phyloP scores from a whole-genome alignment of 2,797 vertebrate genomes.

The Cyclopterus lumpus region DNA sequence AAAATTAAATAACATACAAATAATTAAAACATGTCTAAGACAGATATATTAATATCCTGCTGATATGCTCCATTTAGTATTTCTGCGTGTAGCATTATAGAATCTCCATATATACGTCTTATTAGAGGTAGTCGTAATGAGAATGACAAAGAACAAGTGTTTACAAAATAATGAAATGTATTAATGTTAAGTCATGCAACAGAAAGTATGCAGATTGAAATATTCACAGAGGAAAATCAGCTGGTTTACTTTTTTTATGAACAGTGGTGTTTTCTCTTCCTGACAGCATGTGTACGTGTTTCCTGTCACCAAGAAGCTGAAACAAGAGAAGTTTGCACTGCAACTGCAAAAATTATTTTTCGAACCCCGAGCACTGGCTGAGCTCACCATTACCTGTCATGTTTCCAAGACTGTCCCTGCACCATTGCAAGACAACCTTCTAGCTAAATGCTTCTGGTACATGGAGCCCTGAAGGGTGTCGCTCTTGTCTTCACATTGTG shows the following conservation, averaged over 20 bases:
- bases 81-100: constrained; percentile 22
- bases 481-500: constrained; percentile 81
- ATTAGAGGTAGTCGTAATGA: constrained; percentile 73
- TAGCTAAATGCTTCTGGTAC: constrained; percentile 16
- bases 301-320: background rate
- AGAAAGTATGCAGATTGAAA: constrained; percentile 24
- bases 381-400: constrained; percentile 13
- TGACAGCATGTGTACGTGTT: constrained; percentile 9
- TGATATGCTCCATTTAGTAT: constrained; percentile 36
- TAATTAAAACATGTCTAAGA: constrained; percentile 2
- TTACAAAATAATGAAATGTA: constrained; percentile 11
- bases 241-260: constrained; percentile 5
- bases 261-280: background rate
- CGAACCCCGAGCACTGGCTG: constrained; percentile 3
- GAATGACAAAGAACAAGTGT: constrained; percentile 20
- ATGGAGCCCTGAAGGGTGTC: background rate
- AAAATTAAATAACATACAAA: constrained; percentile 41
- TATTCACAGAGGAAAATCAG: constrained; percentile 15
- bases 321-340: background rate
- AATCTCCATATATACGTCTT: constrained; percentile 26
- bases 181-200: constrained; percentile 28
- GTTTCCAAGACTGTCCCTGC: background rate
- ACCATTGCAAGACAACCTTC: background rate
- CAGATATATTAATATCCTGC: constrained; percentile 37
- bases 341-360: background rate